Evolutionary conservation across 2,888 invertebrate species (phyloP).

Genomic region (Tiliacea aurago): DNA sequence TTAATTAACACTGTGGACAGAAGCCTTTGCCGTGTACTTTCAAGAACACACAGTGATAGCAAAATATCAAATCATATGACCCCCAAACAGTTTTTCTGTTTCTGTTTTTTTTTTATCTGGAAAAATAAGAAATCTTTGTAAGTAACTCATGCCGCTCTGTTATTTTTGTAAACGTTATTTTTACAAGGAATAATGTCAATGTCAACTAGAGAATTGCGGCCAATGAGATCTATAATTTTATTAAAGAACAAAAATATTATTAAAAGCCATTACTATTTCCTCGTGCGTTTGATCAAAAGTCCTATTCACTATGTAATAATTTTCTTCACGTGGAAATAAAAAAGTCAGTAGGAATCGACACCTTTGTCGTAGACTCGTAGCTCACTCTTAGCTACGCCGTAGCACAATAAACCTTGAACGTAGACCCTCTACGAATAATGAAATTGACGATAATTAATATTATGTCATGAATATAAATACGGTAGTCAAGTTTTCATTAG

Average conservation of each 20-base stretch:
- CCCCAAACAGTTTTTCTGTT: background rate
- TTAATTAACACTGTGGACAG: slow-evolving; percentile 45
- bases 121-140: background rate
- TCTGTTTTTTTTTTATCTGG: background rate
- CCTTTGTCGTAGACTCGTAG: slow-evolving; percentile 38
- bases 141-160: background rate
- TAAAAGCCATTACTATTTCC: slow-evolving; percentile 6
- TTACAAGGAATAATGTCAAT: background rate
- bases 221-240: slow-evolving; percentile 28
- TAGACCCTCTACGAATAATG: slow-evolving; percentile 43
- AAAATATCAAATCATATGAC: background rate
- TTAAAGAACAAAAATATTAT: background rate
- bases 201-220: slow-evolving; percentile 34
- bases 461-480: too few species aligned
- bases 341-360: background rate
- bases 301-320: background rate
- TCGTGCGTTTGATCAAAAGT: background rate
- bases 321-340: background rate
- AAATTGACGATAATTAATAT: background rate
- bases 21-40: slow-evolving; percentile 44
- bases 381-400: slow-evolving; percentile 38
- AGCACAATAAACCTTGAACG: slow-evolving; percentile 47
- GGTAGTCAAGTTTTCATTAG: slow-evolving; percentile 11
- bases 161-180: background rate
- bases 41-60: slow-evolving; percentile 16